phyloP scores from a whole-genome alignment of 1,140 invertebrate species.

The Cydia amplana region DNA sequence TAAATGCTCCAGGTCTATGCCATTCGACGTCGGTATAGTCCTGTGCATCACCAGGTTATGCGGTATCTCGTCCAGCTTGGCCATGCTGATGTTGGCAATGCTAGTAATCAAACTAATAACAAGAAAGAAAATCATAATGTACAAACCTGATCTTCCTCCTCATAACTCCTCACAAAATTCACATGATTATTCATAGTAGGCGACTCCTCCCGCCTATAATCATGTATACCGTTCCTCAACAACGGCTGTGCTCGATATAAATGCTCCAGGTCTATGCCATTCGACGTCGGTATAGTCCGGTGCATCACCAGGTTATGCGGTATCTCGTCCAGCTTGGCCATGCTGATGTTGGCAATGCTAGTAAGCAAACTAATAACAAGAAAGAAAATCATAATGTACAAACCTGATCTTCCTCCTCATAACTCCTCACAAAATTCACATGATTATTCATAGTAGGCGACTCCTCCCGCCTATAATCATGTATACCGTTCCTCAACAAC shows the following conservation, averaged over 20 bases:
- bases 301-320: conserved; percentile 68
- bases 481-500: conserved; percentile 61
- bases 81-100: too few relatives aligned
- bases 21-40: conserved; percentile 53
- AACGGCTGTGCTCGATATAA: conserved; percentile 51
- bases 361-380: too few relatives aligned
- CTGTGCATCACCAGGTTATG: conserved; percentile 67
- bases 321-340: too few relatives aligned
- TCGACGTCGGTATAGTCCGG: conserved; percentile 49
- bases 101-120: too few relatives aligned
- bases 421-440: conserved; percentile 68
- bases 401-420: conserved; percentile 60
- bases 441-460: conserved; percentile 60
- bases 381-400: not conserved
- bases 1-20: conserved; percentile 58
- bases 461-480: conserved; percentile 61
- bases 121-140: not conserved
- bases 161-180: conserved; percentile 68
- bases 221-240: conserved; percentile 65
- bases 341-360: too few relatives aligned
- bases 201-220: conserved; percentile 59
- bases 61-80: too few relatives aligned
- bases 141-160: conserved; percentile 54
- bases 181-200: conserved; percentile 62
- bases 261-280: conserved; percentile 61